These are phyloP conservation scores for Chromis chromis DNA, from an alignment of 2,797 vertebrate genomes.

Conservation along the genomic window DNA sequence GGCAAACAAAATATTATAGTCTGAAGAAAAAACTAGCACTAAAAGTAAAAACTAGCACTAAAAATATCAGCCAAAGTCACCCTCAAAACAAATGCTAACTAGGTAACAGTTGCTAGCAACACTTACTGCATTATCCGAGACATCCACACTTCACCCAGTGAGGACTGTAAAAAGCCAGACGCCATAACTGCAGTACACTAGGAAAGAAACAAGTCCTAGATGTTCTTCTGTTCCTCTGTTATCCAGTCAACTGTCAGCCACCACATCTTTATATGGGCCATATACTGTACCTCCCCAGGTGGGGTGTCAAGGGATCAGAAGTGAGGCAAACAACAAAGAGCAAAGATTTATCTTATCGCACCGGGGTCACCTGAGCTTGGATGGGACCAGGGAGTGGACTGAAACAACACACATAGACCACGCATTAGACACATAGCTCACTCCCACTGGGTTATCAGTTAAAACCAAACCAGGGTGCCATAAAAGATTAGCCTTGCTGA, in stretches of 20 bases:
- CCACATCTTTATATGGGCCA: constrained; percentile 38
- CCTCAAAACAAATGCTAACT: constrained; percentile 16
- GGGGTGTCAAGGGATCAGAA: constrained; percentile 52
- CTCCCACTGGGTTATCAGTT: constrained; percentile 64
- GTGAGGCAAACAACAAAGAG: constrained; percentile 44
- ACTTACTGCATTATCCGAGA: constrained; percentile 70
- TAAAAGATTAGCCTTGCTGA: constrained; percentile 69
- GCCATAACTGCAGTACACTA: constrained; percentile 57
- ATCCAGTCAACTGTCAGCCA: constrained; percentile 4
- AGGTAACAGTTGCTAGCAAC: constrained; percentile 35
- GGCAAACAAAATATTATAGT: neutral
- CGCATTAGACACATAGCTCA: constrained; percentile 4
- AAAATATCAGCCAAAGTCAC: neutral
- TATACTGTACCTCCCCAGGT: constrained; percentile 39
- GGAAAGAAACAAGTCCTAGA: neutral
- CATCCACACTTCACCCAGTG: constrained; percentile 70
- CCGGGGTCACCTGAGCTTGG: constrained; percentile 35
- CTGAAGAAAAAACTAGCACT: neutral
- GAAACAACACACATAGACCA: neutral
- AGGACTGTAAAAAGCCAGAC: constrained; percentile 60
- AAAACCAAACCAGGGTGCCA: constrained; percentile 65
- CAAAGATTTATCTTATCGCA: constrained; percentile 66
- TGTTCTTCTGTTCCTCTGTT: constrained; percentile 20
- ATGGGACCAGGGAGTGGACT: constrained; percentile 16
- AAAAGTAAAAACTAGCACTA: neutral